Conservation (phyloP, 2,888 invertebrate species). For the Drosophila stalkeri region DNA sequence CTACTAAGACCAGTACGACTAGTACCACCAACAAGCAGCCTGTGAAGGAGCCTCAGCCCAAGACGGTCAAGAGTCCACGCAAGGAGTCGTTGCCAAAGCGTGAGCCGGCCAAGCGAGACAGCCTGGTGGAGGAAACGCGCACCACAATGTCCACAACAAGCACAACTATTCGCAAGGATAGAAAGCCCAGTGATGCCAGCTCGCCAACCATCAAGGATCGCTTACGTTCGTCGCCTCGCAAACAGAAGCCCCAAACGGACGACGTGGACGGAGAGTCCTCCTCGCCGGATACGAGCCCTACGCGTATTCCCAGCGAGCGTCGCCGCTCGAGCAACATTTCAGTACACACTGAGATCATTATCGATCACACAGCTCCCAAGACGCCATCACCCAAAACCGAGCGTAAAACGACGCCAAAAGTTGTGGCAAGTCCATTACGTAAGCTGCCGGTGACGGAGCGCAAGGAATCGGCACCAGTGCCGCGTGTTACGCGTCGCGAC, state of each 20-base stretch:
- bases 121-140: slow-evolving; percentile 54
- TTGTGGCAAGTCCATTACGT: slow-evolving; percentile 56
- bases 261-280: slow-evolving; percentile 69
- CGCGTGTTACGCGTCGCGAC: slow-evolving; percentile 84
- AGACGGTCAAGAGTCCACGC: slow-evolving; percentile 51
- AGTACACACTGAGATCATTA: slow-evolving; percentile 82
- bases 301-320: slow-evolving; percentile 70
- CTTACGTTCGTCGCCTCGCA: slow-evolving; percentile 75
- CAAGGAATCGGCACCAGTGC: slow-evolving; percentile 85
- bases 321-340: slow-evolving; percentile 83
- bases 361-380: slow-evolving; percentile 78
- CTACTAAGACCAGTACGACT: slow-evolving; percentile 34
- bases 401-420: slow-evolving; percentile 25
- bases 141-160: slow-evolving; percentile 44
- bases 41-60: slow-evolving; percentile 35
- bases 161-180: slow-evolving; percentile 26
- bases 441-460: slow-evolving; percentile 84
- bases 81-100: slow-evolving; percentile 63
- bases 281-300: slow-evolving; percentile 79
- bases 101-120: slow-evolving; percentile 55
- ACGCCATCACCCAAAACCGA: slow-evolving; percentile 61
- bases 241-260: slow-evolving; percentile 67
- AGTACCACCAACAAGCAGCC: slow-evolving; percentile 30
- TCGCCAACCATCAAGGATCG: slow-evolving; percentile 74
- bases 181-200: slow-evolving; percentile 48